Base-by-base conservation (phyloP, 2,888 invertebrate genomes). In the Coleophora deauratella region DNA sequence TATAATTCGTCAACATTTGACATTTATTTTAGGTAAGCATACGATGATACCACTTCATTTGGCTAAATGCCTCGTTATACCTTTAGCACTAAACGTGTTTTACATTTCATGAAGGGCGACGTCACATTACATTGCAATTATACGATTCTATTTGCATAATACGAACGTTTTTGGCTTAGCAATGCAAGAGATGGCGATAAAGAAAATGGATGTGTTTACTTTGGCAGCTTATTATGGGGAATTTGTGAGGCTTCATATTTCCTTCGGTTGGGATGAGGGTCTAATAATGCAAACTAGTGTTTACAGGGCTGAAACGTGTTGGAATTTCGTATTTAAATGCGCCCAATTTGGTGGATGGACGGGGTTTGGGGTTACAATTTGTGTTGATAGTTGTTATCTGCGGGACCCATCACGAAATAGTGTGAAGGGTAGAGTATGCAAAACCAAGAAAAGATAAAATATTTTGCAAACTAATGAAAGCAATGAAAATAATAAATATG, bases 341-440 rank as follows among this genome's bases (percentile, higher is more conserved):
- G 75, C 68, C 80, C 79, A 80, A 81, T 82, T 82, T 78, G 62
- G 64, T 60, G 74, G 66, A 78, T 77, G 73, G 68, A 70, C 72
- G n/a, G 3, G 21, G 3, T 21, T 72, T 72, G 67, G 76, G 77
- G 74, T 69, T 71, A 76, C 76, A 80, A 80, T 82, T 79, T 79
- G 76, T 72, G 72, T 72, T 68, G 70, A 78, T 76, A 74, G 66
- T 72, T 67, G 66, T 73, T 84, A 82, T 82, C 81, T 73, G 49
- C 58, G 59, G 61, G 59, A 56, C 73, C 76, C 72, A 79, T 80
- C 76, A 63, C 59, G 55, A 59, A 51, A 21, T 21, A 21, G 52
- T 46, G 50, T 47, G 46, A 21, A 21, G 21, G 6, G 6, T 21
- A 21, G 3, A 21, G 21, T 21, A 21, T 21, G 21, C 21, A 21